Evolutionary conservation across 2,888 invertebrate species (phyloP).

Genomic region (Hydroisotoma schaefferi): DNA sequence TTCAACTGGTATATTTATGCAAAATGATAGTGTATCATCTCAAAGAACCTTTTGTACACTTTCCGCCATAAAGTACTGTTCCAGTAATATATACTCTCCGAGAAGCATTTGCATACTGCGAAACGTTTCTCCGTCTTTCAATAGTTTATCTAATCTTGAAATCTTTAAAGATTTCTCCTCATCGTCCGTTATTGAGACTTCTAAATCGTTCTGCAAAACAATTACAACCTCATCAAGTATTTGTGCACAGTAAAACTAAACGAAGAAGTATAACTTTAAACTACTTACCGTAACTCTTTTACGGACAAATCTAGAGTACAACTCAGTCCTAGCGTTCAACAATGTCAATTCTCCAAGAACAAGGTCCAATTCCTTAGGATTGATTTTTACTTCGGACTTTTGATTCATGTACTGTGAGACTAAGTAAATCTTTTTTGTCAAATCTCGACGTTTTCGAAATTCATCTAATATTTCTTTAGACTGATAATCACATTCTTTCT

Average conservation of each 20-base stretch:
- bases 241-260: too few species aligned
- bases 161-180: constrained; percentile 54
- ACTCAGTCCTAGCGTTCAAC: constrained; percentile 82
- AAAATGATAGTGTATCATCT: background rate
- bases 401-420: constrained; percentile 59
- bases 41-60: constrained; percentile 69
- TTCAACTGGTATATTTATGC: background rate
- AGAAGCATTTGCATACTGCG: constrained; percentile 77
- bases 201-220: constrained; percentile 60
- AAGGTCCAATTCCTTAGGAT: constrained; percentile 81
- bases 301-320: constrained; percentile 83
- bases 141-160: constrained; percentile 62
- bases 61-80: constrained; percentile 92
- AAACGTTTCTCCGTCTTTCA: constrained; percentile 69
- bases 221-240: background rate
- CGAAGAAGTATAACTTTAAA: background rate
- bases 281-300: constrained; percentile 66
- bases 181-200: constrained; percentile 59
- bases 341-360: constrained; percentile 85
- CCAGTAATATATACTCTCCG: constrained; percentile 83
- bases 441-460: constrained; percentile 67
- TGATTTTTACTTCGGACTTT: constrained; percentile 52
- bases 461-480: constrained; percentile 62
- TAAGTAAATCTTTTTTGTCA: constrained; percentile 61
- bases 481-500: constrained; percentile 73